phyloP scores from a whole-genome alignment of 1,140 invertebrate genomes.

The Melanaphis sacchari region DNA sequence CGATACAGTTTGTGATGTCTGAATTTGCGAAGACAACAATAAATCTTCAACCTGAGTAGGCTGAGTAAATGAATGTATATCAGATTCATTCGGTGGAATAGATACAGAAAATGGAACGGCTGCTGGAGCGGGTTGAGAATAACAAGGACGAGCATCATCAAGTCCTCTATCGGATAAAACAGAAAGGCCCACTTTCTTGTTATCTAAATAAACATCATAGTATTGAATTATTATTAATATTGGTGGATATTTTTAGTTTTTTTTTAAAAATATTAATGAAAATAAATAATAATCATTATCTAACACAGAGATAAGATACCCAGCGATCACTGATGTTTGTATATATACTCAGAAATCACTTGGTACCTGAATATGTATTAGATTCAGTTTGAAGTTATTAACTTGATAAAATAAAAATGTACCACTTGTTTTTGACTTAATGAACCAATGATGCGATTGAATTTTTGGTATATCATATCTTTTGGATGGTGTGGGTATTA shows the following conservation, averaged over 20 bases:
- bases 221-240: not conserved
- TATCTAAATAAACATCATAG: not conserved
- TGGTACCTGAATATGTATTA: slow-evolving; percentile 44
- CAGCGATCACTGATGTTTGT: slow-evolving; percentile 15
- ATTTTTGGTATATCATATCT: slow-evolving; percentile 76
- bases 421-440: slow-evolving; percentile 63
- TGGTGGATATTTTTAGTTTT: not conserved
- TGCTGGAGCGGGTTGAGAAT: slow-evolving; percentile 57
- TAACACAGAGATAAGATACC: slow-evolving; percentile 16
- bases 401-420: slow-evolving; percentile 9
- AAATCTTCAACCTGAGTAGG: slow-evolving; percentile 84
- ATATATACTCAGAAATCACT: slow-evolving; percentile 44
- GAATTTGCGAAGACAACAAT: slow-evolving; percentile 77
- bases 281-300: not conserved
- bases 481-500: slow-evolving; percentile 71
- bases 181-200: slow-evolving; percentile 1
- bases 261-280: not conserved
- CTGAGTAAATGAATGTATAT: slow-evolving; percentile 81
- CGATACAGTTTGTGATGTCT: slow-evolving; percentile 60
- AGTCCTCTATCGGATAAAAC: slow-evolving; percentile 13
- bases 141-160: slow-evolving; percentile 58
- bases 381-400: not conserved
- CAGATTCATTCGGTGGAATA: slow-evolving; percentile 45
- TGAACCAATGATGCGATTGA: slow-evolving; percentile 79
- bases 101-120: slow-evolving; percentile 17